These are phyloP conservation scores for Platycheirus albimanus DNA, from an alignment of 2,888 invertebrate species.

Conservation along the genomic window DNA sequence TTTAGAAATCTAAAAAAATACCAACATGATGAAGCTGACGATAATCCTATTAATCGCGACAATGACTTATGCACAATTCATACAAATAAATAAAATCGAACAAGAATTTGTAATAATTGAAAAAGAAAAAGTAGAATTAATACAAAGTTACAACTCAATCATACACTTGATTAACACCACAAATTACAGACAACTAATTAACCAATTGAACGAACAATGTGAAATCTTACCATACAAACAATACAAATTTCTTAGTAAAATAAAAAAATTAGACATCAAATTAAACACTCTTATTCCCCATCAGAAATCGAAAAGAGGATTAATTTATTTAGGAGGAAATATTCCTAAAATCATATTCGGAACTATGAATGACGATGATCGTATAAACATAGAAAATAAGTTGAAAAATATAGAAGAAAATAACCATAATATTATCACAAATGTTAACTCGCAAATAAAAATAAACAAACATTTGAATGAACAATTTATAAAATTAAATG, in stretches of 20 bases:
- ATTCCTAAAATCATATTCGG: neutral
- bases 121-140: neutral
- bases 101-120: neutral
- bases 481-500: neutral
- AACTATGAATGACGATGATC: neutral
- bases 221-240: constrained; percentile 2
- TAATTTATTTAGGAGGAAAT: neutral
- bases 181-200: neutral
- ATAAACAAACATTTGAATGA: neutral
- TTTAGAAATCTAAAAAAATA: neutral
- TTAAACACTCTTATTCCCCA: constrained; percentile 4
- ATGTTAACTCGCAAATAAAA: neutral
- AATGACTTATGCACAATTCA: neutral
- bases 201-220: neutral
- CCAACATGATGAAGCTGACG: neutral
- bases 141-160: neutral
- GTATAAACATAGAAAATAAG: neutral
- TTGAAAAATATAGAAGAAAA: neutral
- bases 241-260: constrained; percentile 4
- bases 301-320: constrained; percentile 1
- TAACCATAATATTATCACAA: neutral
- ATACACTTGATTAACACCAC: neutral
- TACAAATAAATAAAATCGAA: constrained; percentile 6
- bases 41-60: neutral
- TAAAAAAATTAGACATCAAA: constrained; percentile 3